A percentile compares a stretch with the other conserved stretches of the same genome.
Evolutionary conservation across 2,888 invertebrate genomes (phyloP).

Genomic region (Aleiodes leptofemur): DNA sequence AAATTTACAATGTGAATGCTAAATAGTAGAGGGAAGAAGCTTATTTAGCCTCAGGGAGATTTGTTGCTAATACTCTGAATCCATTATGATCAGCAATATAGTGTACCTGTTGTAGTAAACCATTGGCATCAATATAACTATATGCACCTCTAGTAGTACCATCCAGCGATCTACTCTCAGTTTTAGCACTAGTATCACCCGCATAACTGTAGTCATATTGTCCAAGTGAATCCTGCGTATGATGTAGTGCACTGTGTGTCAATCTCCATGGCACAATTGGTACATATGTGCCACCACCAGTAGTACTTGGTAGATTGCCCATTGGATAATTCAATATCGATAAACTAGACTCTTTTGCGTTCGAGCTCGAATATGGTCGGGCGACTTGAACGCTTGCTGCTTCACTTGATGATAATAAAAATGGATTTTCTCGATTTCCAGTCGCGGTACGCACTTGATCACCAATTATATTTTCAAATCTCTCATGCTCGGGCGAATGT

Average conservation of each 20-base stretch:
- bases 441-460: slow-evolving; percentile 3
- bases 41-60: slow-evolving; percentile 77
- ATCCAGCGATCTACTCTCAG: slow-evolving; percentile 79
- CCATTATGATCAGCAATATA: slow-evolving; percentile 82
- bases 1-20: background rate
- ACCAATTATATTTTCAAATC: slow-evolving; percentile 42
- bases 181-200: slow-evolving; percentile 81
- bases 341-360: slow-evolving; percentile 12
- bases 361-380: slow-evolving; percentile 58
- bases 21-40: slow-evolving; percentile 16
- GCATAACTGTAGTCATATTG: slow-evolving; percentile 81
- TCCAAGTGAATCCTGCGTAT: slow-evolving; percentile 78
- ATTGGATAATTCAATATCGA: slow-evolving; percentile 12
- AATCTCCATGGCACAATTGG: slow-evolving; percentile 65
- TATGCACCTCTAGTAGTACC: slow-evolving; percentile 82
- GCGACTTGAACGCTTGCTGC: slow-evolving; percentile 63
- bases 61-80: slow-evolving; percentile 81
- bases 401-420: slow-evolving; percentile 60
- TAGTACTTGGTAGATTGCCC: slow-evolving; percentile 41
- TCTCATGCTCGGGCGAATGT: too few relatives aligned
- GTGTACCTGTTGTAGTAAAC: slow-evolving; percentile 80
- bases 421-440: slow-evolving; percentile 58
- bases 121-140: slow-evolving; percentile 83
- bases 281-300: slow-evolving; percentile 36
- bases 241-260: slow-evolving; percentile 73